Base-by-base conservation (phyloP, 2,797 vertebrate species). In the Sebastes kiyomatsui region DNA sequence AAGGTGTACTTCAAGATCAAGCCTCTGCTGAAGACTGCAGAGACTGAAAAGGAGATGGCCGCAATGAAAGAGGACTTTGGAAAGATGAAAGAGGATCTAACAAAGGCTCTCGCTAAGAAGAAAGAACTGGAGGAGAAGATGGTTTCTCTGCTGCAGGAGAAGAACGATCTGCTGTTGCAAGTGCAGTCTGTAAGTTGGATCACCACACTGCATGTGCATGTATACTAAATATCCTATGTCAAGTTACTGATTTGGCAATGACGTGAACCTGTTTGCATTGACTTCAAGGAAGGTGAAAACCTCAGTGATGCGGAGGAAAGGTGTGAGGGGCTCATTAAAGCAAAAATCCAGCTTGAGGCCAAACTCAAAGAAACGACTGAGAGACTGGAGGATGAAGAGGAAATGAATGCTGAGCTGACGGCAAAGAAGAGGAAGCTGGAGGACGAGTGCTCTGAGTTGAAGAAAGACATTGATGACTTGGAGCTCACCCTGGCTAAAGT, bases 1-100 rank as follows among this genome's bases (percentile, higher is more conserved):
- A 99, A 99, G 86, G 87, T 99, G 3, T 99, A 97, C 85, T 99
- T 98, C 92, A 98, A 95, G 87, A 97, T 98, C 71, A 98, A 98
- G 71, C 97, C 97, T 56, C 95, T 98, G 23, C 92, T 98, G 67
- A 97, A 96, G 95, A 97, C 96, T 16, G 97, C 97, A 2, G 97
- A 98, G 79, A 95, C 95, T 12, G 97, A 98, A 77, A 98, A 99
- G 58, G 97, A 99, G 32, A 97, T 98, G 97, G 97, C 96, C 32
- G 95, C 91, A 73, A 98, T 98, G 97, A 99, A 98, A 71, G 94
- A 97, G 42, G 96, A 97, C 22, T 98, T 97, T 95, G 95, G 95
- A 67, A 98, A 97, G 89, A 94, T 83, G 25, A 98, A 98, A 75
- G 96, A 97, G 0, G 96, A 97, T 0, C 94, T 98, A 32, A 85